Base-by-base conservation (phyloP, 2,797 vertebrate genomes). In the Chanos chanos region DNA sequence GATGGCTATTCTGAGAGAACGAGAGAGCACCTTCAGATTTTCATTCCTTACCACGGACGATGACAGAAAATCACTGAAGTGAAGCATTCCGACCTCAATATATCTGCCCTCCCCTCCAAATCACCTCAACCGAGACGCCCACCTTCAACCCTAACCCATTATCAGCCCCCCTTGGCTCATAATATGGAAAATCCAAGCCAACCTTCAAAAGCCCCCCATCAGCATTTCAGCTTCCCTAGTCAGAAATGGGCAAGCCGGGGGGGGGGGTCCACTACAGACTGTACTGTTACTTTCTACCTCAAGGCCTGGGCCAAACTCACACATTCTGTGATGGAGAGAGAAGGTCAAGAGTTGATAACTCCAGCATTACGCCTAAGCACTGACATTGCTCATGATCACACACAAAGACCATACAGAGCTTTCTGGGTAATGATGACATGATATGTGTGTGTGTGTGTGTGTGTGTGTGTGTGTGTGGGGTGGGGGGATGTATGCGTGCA, bases 1-100 rank as follows among this genome's bases (percentile, higher is more conserved):
- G 83, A 75, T 9, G 15, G 68, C 86, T 88, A 85, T 89, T 89
- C 83, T 87, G 71, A 75, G 76, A 81, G 24, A 3, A 25, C 24
- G 36, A 37, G 44, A 52, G 71, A 72, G 79, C 80, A 85, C 81
- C 73, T 82, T 66, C 49, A 73, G 72, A 71, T 73, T 74, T 74
- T 81, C 70, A 77, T 77, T 72, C 51, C 36, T 24, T 48, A 47
- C 72, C 77, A 73, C 60, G 62, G 57, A 66, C 37, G 80, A 81
- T 83, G 82, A 87, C 81, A 82, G 80, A 76, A 65, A 78, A 66
- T 80, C 69, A 76, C 33, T 74, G 68, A 59, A 56, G 75, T 63
- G 72, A 76, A 68, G 45, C 62, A 66, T 78, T 80, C 73, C 33
- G 64, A 73, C 39, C 30, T 58, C 64, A 67, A 72, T 71, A 81